Conservation (phyloP, 1,140 invertebrate genomes). For the Pomacea maculata region DNA sequence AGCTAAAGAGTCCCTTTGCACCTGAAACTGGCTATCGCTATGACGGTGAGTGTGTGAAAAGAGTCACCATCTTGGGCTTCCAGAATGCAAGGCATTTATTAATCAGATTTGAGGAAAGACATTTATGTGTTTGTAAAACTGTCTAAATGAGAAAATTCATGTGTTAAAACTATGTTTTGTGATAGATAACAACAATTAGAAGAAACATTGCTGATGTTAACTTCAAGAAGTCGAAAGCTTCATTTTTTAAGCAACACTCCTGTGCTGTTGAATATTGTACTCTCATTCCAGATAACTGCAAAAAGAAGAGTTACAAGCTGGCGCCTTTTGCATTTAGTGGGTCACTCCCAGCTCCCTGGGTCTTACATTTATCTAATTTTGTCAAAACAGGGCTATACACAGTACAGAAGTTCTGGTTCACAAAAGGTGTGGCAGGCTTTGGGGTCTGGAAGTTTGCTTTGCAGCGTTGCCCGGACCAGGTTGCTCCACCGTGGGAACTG, state of each 20-base stretch:
- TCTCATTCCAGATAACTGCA: background rate
- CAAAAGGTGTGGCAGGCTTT: conserved; percentile 58
- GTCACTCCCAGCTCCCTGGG: no score
- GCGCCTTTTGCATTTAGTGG: no score
- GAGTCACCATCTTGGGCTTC: no score
- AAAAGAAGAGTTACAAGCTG: background rate
- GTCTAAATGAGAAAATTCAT: no score
- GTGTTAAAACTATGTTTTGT: background rate
- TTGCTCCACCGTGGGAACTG: conserved; percentile 57
- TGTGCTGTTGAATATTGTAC: background rate
- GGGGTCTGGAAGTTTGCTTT: conserved; percentile 65
- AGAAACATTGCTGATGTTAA: no score
- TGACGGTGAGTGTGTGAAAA: conserved; percentile 51
- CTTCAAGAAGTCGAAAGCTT: no score
- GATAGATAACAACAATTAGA: no score
- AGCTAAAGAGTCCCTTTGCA: conserved; percentile 62
- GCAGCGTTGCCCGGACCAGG: conserved; percentile 51
- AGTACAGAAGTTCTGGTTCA: conserved; percentile 62
- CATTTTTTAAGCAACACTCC: background rate
- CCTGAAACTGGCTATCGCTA: conserved; percentile 64
- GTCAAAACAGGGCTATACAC: conserved; percentile 56
- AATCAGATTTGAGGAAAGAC: no score
- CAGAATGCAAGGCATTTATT: no score
- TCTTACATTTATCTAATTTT: background rate
- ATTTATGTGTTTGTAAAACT: no score